A percentile compares a stretch with the other conserved stretches of the same genome.
These are phyloP conservation scores for Agrilus mali DNA, from an alignment of 2,888 invertebrate genomes.

Conservation along the genomic window DNA sequence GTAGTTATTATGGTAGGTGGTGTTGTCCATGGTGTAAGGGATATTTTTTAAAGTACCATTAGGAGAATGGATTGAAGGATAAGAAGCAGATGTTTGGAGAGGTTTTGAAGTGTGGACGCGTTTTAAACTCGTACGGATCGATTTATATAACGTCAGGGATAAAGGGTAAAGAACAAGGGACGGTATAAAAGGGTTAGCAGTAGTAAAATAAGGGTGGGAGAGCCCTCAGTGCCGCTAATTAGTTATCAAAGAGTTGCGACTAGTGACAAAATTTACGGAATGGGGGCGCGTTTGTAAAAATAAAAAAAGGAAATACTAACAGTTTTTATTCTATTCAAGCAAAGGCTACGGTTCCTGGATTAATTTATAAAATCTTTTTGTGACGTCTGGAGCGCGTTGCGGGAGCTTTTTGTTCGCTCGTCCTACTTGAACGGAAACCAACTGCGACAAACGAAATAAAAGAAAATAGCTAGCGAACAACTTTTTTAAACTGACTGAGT, in stretches of 20 bases:
- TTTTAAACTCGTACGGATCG: slow-evolving; percentile 9
- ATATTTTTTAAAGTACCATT: no score
- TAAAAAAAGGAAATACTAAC: neutral
- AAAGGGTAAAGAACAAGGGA: slow-evolving; percentile 21
- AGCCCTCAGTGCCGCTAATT: slow-evolving; percentile 42
- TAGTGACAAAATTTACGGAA: slow-evolving; percentile 30
- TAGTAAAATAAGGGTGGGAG: slow-evolving; percentile 32
- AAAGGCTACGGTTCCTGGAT: no score
- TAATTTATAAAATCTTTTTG: no score
- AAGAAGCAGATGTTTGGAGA: neutral
- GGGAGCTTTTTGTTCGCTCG: no score
- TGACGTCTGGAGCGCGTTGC: no score
- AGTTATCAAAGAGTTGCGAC: slow-evolving; percentile 45
- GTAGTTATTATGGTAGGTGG: neutral
- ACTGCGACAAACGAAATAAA: no score
- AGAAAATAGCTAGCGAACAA: slow-evolving; percentile 2
- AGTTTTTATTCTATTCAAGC: no score
- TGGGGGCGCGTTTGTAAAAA: slow-evolving; percentile 33
- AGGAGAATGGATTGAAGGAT: neutral
- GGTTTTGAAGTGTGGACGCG: slow-evolving; percentile 2
- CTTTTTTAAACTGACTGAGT: no score
- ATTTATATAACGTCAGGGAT: slow-evolving; percentile 13
- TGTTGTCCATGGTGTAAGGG: no score
- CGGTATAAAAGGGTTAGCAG: slow-evolving; percentile 34
- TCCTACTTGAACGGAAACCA: no score